Percentiles rank a stretch among this genome's conserved stretches.
Conservation (phyloP, 1,140 invertebrate species). For the Armadillidium nasatum region DNA sequence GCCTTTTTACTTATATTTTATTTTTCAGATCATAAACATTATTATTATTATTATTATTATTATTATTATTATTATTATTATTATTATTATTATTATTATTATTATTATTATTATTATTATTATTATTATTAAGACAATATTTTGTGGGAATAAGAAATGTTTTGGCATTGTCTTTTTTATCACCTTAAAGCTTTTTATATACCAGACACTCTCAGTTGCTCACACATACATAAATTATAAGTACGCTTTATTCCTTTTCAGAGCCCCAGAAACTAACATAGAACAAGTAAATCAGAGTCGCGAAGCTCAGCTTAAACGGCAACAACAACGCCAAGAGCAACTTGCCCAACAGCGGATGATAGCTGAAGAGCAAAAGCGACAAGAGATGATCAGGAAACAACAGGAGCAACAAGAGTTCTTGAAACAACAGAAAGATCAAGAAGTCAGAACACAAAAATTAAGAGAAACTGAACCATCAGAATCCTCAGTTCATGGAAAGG, state of each 20-base stretch:
- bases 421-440: conserved; percentile 35
- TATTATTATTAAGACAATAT: neutral
- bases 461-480: conserved; percentile 55
- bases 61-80: conserved; percentile 1
- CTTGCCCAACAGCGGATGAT: conserved; percentile 29
- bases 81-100: neutral
- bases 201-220: neutral
- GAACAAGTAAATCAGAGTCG: conserved; percentile 23
- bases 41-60: neutral
- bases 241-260: neutral
- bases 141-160: too few species aligned
- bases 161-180: too few species aligned
- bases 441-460: neutral
- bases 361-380: conserved; percentile 31
- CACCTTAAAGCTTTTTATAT: neutral
- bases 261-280: neutral
- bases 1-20: too few species aligned
- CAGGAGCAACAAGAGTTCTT: conserved; percentile 33
- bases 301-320: conserved; percentile 30
- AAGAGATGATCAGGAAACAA: conserved; percentile 35
- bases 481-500: conserved; percentile 78
- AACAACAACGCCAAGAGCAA: conserved; percentile 25
- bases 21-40: neutral
- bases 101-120: conserved; percentile 13
- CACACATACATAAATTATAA: neutral